Percentiles rank a stretch among this genome's conserved stretches.
These are phyloP conservation scores for Galeopsomyia nigrocyanea DNA, from an alignment of 2,888 invertebrate species.

Conservation along the genomic window DNA sequence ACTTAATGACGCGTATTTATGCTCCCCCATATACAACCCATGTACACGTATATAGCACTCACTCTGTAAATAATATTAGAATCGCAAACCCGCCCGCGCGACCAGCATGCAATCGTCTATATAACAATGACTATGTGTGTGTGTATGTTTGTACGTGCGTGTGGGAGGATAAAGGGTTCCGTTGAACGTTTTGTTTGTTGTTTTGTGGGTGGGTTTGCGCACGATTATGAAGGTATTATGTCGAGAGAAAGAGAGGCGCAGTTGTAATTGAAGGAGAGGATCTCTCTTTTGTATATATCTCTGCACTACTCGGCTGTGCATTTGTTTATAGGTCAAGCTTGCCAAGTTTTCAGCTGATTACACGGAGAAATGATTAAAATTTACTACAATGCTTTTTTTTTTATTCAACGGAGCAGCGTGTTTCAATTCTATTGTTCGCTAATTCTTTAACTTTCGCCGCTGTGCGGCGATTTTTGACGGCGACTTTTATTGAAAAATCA, in stretches of 20 bases:
- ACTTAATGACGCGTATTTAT: conserved; percentile 34
- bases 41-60: not conserved
- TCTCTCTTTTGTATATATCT: no score
- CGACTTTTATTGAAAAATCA: no score
- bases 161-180: not conserved
- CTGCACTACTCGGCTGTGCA: no score
- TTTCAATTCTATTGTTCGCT: no score
- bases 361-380: no score
- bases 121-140: conserved; percentile 14
- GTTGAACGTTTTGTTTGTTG: no score
- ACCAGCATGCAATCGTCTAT: conserved; percentile 15
- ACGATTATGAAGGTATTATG: not conserved
- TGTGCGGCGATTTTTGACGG: no score
- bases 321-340: no score
- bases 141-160: conserved; percentile 11
- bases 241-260: not conserved
- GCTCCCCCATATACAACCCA: not conserved
- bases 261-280: conserved; percentile 9
- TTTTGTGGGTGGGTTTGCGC: not conserved
- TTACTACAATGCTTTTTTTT: no score
- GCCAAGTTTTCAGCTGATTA: no score
- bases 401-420: no score
- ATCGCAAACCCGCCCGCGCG: conserved; percentile 7
- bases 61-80: conserved; percentile 39
- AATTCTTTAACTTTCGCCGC: no score